Conservation (phyloP, 37 sponge, comb jelly and placozoan species). For the Corticium candelabrum region DNA sequence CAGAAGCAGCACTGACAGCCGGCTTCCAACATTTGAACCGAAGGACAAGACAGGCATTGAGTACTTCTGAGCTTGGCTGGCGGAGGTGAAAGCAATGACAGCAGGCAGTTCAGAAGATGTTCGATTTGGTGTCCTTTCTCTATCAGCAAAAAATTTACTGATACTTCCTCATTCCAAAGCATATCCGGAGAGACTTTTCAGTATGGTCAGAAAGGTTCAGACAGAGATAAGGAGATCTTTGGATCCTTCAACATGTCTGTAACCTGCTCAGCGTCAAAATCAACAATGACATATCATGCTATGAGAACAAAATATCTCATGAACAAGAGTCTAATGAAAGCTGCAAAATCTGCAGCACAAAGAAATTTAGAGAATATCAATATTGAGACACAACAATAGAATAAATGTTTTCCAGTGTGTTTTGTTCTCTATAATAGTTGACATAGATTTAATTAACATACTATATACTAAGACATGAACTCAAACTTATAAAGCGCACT, state of each 20-base stretch:
- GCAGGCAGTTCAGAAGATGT: not conserved
- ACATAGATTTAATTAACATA: too few species aligned
- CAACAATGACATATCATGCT: slow-evolving; percentile 23
- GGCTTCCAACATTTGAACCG: not conserved
- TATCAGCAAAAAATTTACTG: slow-evolving; percentile 14
- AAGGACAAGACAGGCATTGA: not conserved
- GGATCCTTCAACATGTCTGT: slow-evolving; percentile 24
- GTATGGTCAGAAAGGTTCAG: slow-evolving; percentile 22
- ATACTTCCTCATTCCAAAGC: slow-evolving; percentile 30
- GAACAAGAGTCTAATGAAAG: too few species aligned
- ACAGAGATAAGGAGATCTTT: slow-evolving; percentile 19
- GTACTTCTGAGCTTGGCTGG: not conserved
- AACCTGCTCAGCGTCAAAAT: slow-evolving; percentile 21
- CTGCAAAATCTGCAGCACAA: too few species aligned
- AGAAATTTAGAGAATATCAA: too few species aligned
- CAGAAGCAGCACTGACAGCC: not conserved
- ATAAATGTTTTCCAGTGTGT: too few species aligned
- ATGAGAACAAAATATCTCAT: too few species aligned
- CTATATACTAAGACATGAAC: too few species aligned
- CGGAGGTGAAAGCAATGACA: not conserved
- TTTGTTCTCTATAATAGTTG: too few species aligned
- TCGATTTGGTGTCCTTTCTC: slow-evolving; percentile 18
- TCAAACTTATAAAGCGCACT: too few species aligned
- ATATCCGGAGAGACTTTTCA: slow-evolving; percentile 28
- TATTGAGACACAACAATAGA: too few species aligned